Conservation (phyloP, 2,797 vertebrate species). For the Myoxocephalus aenaeus region DNA sequence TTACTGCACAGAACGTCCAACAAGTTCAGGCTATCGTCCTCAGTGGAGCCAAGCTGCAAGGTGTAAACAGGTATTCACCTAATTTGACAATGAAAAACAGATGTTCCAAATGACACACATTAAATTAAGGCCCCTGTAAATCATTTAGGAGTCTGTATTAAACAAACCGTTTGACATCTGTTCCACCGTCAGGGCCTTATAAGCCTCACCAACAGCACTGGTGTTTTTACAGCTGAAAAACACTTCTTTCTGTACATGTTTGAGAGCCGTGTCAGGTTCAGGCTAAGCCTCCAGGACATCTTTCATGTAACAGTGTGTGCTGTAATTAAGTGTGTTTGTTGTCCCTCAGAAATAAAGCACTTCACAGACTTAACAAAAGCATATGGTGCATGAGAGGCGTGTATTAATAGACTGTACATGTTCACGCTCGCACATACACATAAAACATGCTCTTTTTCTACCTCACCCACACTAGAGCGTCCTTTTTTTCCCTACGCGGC, state of each 20-base stretch:
- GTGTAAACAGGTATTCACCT: neutral
- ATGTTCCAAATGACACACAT: neutral
- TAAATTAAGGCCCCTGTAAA: neutral
- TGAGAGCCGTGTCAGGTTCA: constrained; percentile 25
- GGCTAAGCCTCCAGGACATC: constrained; percentile 18
- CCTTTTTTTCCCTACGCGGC: constrained; percentile 5
- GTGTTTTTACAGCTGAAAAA: constrained; percentile 4
- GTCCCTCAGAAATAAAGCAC: constrained; percentile 33
- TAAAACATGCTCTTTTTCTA: neutral
- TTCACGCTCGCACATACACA: constrained; percentile 1
- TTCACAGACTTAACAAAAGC: constrained; percentile 33
- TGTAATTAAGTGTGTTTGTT: constrained; percentile 48
- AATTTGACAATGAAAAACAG: neutral
- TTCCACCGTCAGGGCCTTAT: neutral
- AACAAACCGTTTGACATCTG: neutral
- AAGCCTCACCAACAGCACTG: neutral
- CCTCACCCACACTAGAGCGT: constrained; percentile 16
- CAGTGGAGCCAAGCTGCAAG: neutral
- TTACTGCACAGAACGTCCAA: neutral
- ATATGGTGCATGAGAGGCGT: neutral
- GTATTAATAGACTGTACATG: constrained; percentile 7
- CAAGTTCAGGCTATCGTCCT: neutral
- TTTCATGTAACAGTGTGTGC: constrained; percentile 28
- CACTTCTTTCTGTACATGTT: neutral
- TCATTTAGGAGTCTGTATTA: neutral